Evolutionary conservation across 1,140 invertebrate species (phyloP), one percentile per base, ranked within the genome.

Genomic region (Megathymus violae): DNA sequence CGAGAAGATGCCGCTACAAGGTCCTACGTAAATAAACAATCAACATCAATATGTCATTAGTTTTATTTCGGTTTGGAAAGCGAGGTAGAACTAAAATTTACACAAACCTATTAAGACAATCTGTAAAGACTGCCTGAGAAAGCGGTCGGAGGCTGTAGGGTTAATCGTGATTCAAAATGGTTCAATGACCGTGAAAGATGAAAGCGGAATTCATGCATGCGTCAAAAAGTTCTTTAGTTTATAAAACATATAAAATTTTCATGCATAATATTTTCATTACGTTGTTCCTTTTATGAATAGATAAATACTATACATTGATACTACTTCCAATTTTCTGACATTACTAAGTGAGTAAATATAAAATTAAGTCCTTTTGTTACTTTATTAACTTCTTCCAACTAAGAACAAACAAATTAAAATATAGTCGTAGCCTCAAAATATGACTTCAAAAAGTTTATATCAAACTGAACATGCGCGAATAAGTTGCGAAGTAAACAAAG

Each of bases 401-500:
- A 9, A 7, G 15, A 15, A 31, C 11, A 48, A 48, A 64, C 41
- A 67, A 67, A 38, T 62, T 62, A 27, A 62, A 59, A 46, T 58
- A 36, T 60, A 68, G 48, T 50, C 56, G n/a, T 22, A n/a, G 41
- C 17, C 44, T 61, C 9, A n/a, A 16, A 40, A 15, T 19, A 36
- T 31, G 4, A 31, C 51, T 15, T 62, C 27, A 50, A 68, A 77
- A 84, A 83, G 69, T 83, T 80, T 76, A 75, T 60, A 62, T 61
- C 66, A 38, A 60, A 80, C 61, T 74, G 80, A 80, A 80, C 87
- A 89, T 89, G 87, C 87, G 87, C 87, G 76, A 71, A 80, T 62
- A 69, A 76, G 70, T 80, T 76, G 44, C 34, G 72, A 80, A 77
- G 86, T 89, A 89, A 88, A 88, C 84, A 88, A 88, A 86, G 73